Conservation (phyloP, 2,888 invertebrate species). For the Plemyria rubiginata region DNA sequence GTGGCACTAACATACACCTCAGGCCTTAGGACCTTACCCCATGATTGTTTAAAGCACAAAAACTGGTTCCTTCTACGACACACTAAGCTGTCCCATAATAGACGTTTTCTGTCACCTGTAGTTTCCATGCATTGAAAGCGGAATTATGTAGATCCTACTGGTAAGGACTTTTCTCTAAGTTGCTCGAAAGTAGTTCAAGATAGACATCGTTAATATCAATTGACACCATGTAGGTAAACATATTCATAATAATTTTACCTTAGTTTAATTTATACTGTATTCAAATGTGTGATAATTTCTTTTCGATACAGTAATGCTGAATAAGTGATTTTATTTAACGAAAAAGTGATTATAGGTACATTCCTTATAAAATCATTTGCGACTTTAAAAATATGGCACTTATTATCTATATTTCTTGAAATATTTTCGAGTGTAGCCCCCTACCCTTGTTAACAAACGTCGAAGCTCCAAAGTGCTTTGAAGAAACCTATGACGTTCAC, state of each 20-base stretch:
- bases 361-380: too few relatives aligned
- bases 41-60: conserved; percentile 70
- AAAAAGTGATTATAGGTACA: too few relatives aligned
- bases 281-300: too few relatives aligned
- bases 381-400: too few relatives aligned
- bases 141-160: conserved; percentile 51
- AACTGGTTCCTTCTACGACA: conserved; percentile 74
- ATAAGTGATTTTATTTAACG: neutral
- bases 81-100: conserved; percentile 74
- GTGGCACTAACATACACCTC: conserved; percentile 62
- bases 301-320: neutral
- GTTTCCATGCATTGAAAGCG: conserved; percentile 76
- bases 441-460: conserved; percentile 28
- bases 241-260: neutral
- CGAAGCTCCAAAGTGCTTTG: conserved; percentile 31
- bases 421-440: conserved; percentile 25
- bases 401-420: conserved; percentile 27
- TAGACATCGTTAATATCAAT: neutral
- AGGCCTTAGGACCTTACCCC: conserved; percentile 66
- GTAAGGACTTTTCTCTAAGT: conserved; percentile 32
- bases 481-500: conserved; percentile 26
- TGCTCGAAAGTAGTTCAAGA: conserved; percentile 37
- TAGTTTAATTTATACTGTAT: too few relatives aligned
- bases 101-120: conserved; percentile 68
- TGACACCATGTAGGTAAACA: neutral